These are phyloP conservation scores for Stichodactyla helianthus DNA, from an alignment of 64 coral and sea anemone species.

Conservation along the genomic window DNA sequence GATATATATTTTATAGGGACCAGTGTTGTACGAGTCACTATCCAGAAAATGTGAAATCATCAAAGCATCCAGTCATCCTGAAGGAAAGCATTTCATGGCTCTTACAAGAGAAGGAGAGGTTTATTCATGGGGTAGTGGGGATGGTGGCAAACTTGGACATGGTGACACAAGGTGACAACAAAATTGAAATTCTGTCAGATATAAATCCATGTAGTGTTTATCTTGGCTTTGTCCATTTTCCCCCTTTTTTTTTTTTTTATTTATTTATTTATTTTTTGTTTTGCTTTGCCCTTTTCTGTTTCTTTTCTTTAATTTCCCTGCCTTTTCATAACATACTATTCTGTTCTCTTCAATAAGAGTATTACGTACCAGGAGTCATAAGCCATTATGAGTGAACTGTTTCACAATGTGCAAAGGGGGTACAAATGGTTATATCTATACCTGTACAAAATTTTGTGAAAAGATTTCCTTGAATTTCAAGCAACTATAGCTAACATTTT, in stretches of 20 bases:
- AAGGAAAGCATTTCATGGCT: slow-evolving; percentile 94
- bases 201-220: too few species aligned
- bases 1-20: slow-evolving; percentile 42
- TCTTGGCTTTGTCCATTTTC: too few species aligned
- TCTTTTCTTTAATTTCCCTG: neutral
- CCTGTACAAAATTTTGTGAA: too few species aligned
- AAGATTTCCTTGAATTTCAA: too few species aligned
- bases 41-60: slow-evolving; percentile 76
- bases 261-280: too few species aligned
- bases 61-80: slow-evolving; percentile 69
- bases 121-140: slow-evolving; percentile 95
- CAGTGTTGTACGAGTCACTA: slow-evolving; percentile 67
- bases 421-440: too few species aligned
- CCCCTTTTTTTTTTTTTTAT: too few species aligned
- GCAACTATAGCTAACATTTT: too few species aligned
- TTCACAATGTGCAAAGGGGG: too few species aligned
- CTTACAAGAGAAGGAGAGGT: slow-evolving; percentile 87
- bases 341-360: neutral
- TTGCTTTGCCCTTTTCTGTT: neutral
- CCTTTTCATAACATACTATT: neutral
- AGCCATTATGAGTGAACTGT: too few species aligned
- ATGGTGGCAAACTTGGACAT: slow-evolving; percentile 87
- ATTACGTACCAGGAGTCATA: too few species aligned
- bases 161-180: slow-evolving; percentile 83
- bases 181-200: neutral